Evolutionary conservation across 1,140 invertebrate genomes (phyloP).

Genomic region (Plodia interpunctella): DNA sequence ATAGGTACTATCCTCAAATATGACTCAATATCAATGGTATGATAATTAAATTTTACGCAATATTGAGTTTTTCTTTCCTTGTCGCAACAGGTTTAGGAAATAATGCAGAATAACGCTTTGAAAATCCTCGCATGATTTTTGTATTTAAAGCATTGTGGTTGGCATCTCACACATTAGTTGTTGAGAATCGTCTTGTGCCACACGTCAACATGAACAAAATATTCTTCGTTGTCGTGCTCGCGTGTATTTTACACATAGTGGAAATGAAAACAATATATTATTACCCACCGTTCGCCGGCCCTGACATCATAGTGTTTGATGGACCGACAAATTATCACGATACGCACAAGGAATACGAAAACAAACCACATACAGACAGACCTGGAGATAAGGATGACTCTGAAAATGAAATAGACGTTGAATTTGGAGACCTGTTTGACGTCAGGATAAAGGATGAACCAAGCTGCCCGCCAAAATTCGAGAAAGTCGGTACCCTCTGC

Average conservation of each 20-base stretch:
- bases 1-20: background rate
- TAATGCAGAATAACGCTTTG: background rate
- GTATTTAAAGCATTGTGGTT: background rate
- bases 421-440: background rate
- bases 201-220: constrained; percentile 8
- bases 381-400: background rate
- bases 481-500: background rate
- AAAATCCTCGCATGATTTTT: background rate
- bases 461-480: background rate
- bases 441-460: background rate
- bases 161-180: background rate
- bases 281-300: constrained; percentile 6
- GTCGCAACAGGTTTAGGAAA: background rate
- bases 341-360: background rate
- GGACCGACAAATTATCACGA: constrained; percentile 13
- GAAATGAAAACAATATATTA: constrained; percentile 5
- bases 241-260: background rate
- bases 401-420: constrained; percentile 1
- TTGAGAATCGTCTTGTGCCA: background rate
- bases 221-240: background rate
- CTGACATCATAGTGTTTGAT: constrained; percentile 8
- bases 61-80: background rate
- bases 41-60: background rate
- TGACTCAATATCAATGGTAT: background rate
- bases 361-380: background rate